These are phyloP conservation scores for Eremobia ochroleuca DNA, from an alignment of 2,888 invertebrate species.

Conservation along the genomic window DNA sequence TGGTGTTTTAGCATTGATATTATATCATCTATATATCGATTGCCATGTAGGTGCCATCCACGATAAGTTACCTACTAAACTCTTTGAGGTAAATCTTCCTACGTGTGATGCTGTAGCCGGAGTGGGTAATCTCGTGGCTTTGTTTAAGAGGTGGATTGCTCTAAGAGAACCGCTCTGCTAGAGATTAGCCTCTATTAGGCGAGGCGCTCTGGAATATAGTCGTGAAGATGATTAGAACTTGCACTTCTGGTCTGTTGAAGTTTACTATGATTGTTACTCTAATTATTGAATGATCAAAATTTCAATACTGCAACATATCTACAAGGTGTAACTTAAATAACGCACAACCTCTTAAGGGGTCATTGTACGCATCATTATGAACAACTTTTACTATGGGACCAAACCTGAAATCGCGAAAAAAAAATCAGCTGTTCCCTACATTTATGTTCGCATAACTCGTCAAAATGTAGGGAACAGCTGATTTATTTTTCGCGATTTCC, in stretches of 20 bases:
- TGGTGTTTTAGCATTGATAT: neutral
- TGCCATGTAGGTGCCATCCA: neutral
- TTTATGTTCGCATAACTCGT: too few species aligned
- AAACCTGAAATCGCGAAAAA: too few species aligned
- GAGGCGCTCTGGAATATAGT: neutral
- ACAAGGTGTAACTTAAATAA: too few species aligned
- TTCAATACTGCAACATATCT: too few species aligned
- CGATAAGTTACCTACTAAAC: neutral
- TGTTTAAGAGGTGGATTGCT: neutral
- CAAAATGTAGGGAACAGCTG: too few species aligned
- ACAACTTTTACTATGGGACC: too few species aligned
- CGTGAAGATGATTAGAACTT: neutral
- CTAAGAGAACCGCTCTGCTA: neutral
- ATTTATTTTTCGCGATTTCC: too few species aligned
- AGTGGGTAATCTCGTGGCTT: conserved; percentile 9
- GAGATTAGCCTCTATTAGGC: conserved; percentile 19
- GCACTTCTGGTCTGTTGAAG: neutral
- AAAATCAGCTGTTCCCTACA: too few species aligned
- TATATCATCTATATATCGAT: neutral
- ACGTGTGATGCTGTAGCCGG: too few species aligned
- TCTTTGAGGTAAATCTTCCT: neutral
- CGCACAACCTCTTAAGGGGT: too few species aligned
- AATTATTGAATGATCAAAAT: neutral
- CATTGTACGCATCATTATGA: too few species aligned
- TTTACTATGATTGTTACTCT: neutral